phyloP scores from a whole-genome alignment of 2,113 vertebrate species.

The Phocoena sinus region DNA sequence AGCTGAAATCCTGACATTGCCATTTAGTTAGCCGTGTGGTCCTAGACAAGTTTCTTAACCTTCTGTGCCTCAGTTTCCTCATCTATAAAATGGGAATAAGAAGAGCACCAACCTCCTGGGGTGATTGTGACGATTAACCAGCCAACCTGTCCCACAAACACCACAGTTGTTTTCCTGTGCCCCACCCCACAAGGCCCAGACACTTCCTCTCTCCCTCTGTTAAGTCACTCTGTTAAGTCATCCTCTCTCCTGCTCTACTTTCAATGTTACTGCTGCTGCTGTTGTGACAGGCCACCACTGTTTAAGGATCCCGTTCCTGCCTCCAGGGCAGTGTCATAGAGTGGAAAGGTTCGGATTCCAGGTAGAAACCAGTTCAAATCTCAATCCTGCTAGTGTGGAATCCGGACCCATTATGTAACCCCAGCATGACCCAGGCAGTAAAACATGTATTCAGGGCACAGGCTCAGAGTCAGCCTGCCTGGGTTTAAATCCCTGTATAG shows the following conservation, averaged over 20 bases:
- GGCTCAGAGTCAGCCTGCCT: background rate
- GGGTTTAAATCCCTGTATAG: background rate
- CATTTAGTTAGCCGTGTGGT: background rate
- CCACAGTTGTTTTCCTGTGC: background rate
- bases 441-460: background rate
- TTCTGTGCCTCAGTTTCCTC: background rate
- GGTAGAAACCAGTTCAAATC: background rate
- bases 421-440: background rate
- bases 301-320: background rate
- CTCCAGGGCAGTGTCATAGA: background rate
- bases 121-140: too few species aligned
- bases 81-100: background rate
- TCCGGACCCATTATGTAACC: background rate
- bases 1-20: background rate
- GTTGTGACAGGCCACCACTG: background rate
- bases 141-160: background rate
- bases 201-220: too few species aligned
- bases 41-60: background rate
- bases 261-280: background rate
- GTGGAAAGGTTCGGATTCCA: background rate
- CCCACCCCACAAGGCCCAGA: background rate
- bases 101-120: accelerated
- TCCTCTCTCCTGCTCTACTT: background rate
- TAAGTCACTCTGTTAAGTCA: too few species aligned
- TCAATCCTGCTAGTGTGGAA: background rate